Conservation (phyloP, 2,113 vertebrate genomes). For the Ranitomeya variabilis region DNA sequence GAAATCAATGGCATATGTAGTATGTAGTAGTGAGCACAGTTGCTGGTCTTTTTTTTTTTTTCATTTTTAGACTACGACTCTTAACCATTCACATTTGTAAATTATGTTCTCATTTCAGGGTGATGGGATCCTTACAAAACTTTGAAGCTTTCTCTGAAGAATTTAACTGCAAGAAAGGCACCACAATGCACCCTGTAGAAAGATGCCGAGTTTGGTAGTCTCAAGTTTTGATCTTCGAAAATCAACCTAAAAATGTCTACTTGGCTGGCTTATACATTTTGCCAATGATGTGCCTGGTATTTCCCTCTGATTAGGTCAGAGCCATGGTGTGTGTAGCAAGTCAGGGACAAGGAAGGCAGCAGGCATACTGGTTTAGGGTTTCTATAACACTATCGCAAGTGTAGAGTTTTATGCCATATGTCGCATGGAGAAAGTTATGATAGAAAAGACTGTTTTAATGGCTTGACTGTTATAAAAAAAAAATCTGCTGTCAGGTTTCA, state of each 20-base stretch:
- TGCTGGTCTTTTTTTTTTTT: too few relatives aligned
- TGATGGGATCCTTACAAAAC: conserved; percentile 93
- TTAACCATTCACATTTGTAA: not conserved
- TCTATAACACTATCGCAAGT: rapidly evolving
- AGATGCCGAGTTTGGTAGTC: conserved; percentile 89
- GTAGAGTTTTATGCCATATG: not conserved
- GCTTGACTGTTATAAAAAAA: conserved; percentile 67
- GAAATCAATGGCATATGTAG: too few relatives aligned
- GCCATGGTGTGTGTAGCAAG: conserved; percentile 53
- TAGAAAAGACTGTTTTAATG: conserved; percentile 59
- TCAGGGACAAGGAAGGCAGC: not conserved
- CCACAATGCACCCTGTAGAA: conserved; percentile 82
- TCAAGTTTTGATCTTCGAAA: not conserved
- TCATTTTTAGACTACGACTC: too few relatives aligned
- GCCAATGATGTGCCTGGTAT: conserved; percentile 59
- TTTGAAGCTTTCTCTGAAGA: conserved; percentile 89
- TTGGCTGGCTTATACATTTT: conserved; percentile 35
- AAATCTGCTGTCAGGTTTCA: conserved; percentile 65
- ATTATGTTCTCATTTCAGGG: conserved; percentile 70
- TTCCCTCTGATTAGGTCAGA: conserved; percentile 53
- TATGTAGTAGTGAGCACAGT: too few relatives aligned
- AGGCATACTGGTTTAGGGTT: not conserved
- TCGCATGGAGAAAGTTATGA: not conserved
- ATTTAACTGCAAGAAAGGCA: conserved; percentile 84
- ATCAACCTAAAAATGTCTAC: conserved; percentile 3